Base-by-base conservation (phyloP, 2,113 vertebrate genomes). In the Hippocampus abdominalis region DNA sequence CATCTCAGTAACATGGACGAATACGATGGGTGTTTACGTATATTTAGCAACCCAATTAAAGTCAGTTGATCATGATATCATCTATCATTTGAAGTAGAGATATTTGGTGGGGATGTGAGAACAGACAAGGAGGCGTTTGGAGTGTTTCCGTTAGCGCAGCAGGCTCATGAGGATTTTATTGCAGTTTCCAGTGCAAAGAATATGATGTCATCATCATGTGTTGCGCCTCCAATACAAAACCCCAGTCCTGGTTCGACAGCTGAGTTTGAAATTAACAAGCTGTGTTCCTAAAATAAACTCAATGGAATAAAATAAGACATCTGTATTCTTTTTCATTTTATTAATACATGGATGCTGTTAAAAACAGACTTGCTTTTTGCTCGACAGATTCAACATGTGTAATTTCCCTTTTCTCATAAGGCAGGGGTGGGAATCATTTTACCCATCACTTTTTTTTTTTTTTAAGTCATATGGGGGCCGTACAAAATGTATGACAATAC, bases 151-250 rank as follows among this genome's bases (percentile, higher is more conserved):
- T 29, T 66, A 44, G 62, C 29, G 49, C 74, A 56, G 75, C 60
- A 44, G 70, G 25, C 64, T 75, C 71, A 60, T 79, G 68, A 66
- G 63, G 57, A 53, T 75, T 88, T 88, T 81, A 87, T 80, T 73
- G 68, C 64, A 69, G 80, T 86, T 88, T 72, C 85, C 81, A 88
- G 59, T 49, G 73, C 77, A 71, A 53, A 54, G 20, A 62, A 68
- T 74, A 79, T 85, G 86, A 89, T 81, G 83, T 90, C 88, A 86
- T 87, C 75, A 84, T 74, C 78, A 83, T 81, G 79, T 87, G 82
- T 86, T 78, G 75, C 76, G 75, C 83, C 68, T 76, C 66, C 40
- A 74, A 73, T 72, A 23, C 80, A 81, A 83, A 79, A 79, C 74
- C 63, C 62, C 27, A 84, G 85, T 86, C 81, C 83, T 82, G 63